Percentiles rank a stretch among this genome's conserved stretches.
These are phyloP conservation scores for Oncopodura yosiiana DNA, from an alignment of 1,140 invertebrate species.

Conservation along the genomic window DNA sequence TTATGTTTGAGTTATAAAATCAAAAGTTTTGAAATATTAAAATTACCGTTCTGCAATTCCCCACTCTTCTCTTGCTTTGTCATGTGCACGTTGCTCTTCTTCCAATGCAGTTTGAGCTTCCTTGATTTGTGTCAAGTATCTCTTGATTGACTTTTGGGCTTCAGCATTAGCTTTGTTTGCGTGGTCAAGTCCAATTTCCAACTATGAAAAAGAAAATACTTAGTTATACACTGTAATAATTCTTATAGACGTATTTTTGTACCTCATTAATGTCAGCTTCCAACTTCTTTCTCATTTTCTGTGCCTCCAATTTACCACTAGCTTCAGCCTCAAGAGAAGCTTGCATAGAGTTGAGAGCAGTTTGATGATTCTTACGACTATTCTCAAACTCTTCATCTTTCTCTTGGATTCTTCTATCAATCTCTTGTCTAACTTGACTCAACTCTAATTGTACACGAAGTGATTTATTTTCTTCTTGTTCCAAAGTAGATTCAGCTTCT, in stretches of 20 bases:
- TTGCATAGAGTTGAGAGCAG: constrained; percentile 97
- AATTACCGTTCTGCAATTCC: constrained; percentile 91
- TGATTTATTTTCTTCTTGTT: constrained; percentile 97
- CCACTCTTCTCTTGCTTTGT: constrained; percentile 91
- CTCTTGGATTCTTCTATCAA: constrained; percentile 64
- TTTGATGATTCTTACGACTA: constrained; percentile 97
- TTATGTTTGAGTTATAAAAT: no score
- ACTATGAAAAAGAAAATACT: no score
- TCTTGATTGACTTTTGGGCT: constrained; percentile 97
- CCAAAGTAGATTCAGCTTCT: constrained; percentile 96
- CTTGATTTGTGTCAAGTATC: constrained; percentile 86
- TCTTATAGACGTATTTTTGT: no score
- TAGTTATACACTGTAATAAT: no score
- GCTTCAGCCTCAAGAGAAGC: constrained; percentile 96
- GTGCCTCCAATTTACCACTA: constrained; percentile 96
- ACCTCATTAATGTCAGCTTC: constrained; percentile 99
- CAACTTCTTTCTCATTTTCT: constrained; percentile 99
- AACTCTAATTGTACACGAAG: constrained; percentile 92
- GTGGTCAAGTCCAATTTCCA: constrained; percentile 96
- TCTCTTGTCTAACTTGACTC: constrained; percentile 60
- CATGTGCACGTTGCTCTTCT: constrained; percentile 91
- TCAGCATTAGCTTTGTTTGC: constrained; percentile 96
- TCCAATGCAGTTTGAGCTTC: constrained; percentile 88
- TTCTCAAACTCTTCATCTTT: constrained; percentile 99
- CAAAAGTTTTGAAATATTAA: no score